Percentiles rank a stretch among this genome's conserved stretches.
These are phyloP conservation scores for Anagyrus pseudococci DNA, from an alignment of 2,888 invertebrate genomes.

Conservation along the genomic window DNA sequence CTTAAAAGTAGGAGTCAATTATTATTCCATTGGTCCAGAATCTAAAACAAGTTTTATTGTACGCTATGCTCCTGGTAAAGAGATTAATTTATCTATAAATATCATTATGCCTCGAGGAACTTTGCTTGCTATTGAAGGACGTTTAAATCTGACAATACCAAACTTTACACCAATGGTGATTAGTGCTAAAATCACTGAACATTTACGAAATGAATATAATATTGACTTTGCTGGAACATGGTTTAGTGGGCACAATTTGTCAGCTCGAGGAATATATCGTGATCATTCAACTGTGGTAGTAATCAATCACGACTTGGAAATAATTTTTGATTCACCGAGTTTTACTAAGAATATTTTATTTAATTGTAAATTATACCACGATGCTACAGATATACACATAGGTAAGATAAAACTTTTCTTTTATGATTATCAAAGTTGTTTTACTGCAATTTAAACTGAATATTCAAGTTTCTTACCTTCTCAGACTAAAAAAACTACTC, in stretches of 20 bases:
- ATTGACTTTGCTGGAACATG: conserved; percentile 77
- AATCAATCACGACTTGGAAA: conserved; percentile 73
- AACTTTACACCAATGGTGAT: conserved; percentile 75
- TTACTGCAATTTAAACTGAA: too few species aligned
- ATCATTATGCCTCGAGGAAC: conserved; percentile 72
- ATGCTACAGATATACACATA: conserved; percentile 72
- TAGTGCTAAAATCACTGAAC: conserved; percentile 72
- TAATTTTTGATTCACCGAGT: conserved; percentile 75
- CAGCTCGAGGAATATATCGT: conserved; percentile 75
- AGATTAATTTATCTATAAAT: conserved; percentile 66
- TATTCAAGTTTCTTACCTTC: too few species aligned
- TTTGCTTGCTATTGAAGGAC: conserved; percentile 72
- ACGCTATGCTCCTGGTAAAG: conserved; percentile 68
- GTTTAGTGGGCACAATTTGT: conserved; percentile 80
- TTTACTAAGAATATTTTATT: conserved; percentile 72
- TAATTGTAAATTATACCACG: conserved; percentile 72
- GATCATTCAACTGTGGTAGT: conserved; percentile 74
- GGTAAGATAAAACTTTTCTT: conserved; percentile 47
- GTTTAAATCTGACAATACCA: conserved; percentile 77
- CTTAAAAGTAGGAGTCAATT: conserved; percentile 68
- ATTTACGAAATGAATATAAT: conserved; percentile 72
- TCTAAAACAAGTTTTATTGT: conserved; percentile 65
- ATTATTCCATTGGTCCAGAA: conserved; percentile 64
- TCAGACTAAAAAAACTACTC: too few species aligned
- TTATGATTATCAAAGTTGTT: too few species aligned